Evolutionary conservation across 2,888 invertebrate genomes (phyloP).

Genomic region (Mesochorus sp.): DNA sequence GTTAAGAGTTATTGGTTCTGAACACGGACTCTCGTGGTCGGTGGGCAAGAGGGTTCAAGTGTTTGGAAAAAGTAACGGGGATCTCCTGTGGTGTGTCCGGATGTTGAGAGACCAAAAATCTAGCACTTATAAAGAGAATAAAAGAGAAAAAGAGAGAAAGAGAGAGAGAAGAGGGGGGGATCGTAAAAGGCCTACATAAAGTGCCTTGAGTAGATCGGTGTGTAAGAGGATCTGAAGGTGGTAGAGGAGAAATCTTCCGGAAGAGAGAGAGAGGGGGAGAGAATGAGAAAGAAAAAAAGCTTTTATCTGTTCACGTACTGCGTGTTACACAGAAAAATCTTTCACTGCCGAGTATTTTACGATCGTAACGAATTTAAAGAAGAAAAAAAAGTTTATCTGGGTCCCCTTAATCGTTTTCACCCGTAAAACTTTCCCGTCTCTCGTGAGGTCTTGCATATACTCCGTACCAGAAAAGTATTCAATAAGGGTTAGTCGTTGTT

Average conservation of each 20-base stretch:
- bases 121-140: constrained; percentile 30
- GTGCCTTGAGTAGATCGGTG: constrained; percentile 40
- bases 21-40: constrained; percentile 20
- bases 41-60: constrained; percentile 1
- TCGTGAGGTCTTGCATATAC: too few relatives aligned
- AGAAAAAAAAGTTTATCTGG: constrained; percentile 22
- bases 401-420: too few relatives aligned
- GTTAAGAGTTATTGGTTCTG: constrained; percentile 33
- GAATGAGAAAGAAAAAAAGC: constrained; percentile 1
- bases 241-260: constrained; percentile 37
- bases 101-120: constrained; percentile 46
- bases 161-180: constrained; percentile 8
- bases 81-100: constrained; percentile 34
- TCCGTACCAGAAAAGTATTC: too few relatives aligned
- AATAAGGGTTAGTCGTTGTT: not conserved
- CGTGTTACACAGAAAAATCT: constrained; percentile 30
- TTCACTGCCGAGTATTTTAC: constrained; percentile 48
- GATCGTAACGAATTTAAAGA: constrained; percentile 45
- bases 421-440: too few relatives aligned
- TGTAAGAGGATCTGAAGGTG: constrained; percentile 34
- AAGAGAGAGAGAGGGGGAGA: constrained; percentile 17
- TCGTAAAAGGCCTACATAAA: constrained; percentile 53
- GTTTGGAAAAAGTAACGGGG: constrained; percentile 47
- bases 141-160: not conserved
- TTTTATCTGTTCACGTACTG: not conserved